Evolutionary conservation across 2,888 invertebrate species (phyloP), one percentile per base, ranked within the genome.

Genomic region (Amaurobius ferox): DNA sequence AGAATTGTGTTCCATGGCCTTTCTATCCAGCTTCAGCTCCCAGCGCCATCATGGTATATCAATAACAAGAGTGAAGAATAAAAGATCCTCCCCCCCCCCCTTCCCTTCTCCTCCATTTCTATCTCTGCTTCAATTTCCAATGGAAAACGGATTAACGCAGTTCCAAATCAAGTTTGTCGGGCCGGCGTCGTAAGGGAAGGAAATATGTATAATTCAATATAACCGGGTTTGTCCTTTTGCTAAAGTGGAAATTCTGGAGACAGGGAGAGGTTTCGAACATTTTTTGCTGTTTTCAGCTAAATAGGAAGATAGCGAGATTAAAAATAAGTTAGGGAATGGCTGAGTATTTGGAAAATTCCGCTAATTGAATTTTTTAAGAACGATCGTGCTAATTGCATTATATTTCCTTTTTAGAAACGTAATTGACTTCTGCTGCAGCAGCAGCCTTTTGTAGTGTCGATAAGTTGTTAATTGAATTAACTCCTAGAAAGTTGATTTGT

Each of bases 171-270:
- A 35, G 66, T 66, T 79, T 72, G 71, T 28, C n/a, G 6, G 64
- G n/a, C 19, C 44, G 28, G 64, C 66, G 64, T 67, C 71, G 16
- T 23, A 55, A 19, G 23, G 55, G 32, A 29, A 30, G 68, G 72
- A 79, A 72, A 77, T 77, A 68, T 48, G 72, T 48, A 79, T 79
- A 79, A 79, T 79, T 79, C 72, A 61, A 72, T 79, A 68, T 68
- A 68, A 68, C 32, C 29, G 70, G 44, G 40, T 44, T 28, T 70
- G 67, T 64, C 30, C 30, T 64, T 64, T 30, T 64, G 64, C 11
- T 64, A 64, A 64, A 30, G 29, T 30, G 64, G 30, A 29, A 64
- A 64, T 64, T 30, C 29, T 29, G 48, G 30, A 64, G 29, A 29
- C 1, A 3, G 55, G 23, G 3, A 23, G 55, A 23, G 55, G 16